Percentiles rank a stretch among this genome's conserved stretches.
Evolutionary conservation across 2,888 invertebrate genomes (phyloP).

Genomic region (Pantelozetes paolii): DNA sequence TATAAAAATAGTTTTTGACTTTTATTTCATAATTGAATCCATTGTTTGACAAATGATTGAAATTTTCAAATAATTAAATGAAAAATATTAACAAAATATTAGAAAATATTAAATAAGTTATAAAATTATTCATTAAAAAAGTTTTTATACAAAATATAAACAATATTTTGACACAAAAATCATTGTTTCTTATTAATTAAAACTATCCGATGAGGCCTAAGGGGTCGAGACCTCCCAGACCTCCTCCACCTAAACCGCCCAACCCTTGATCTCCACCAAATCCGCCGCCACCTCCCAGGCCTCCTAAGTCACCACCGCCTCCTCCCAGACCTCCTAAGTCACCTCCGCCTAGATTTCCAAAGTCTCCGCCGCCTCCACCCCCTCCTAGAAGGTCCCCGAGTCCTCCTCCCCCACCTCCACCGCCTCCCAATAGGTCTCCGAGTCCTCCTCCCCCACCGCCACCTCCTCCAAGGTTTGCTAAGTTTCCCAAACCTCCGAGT

Average conservation of each 20-base stretch:
- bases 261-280: conserved; percentile 12
- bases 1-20: too few relatives aligned
- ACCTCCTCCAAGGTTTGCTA: conserved; percentile 16
- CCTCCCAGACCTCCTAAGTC: conserved; percentile 11
- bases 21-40: too few relatives aligned
- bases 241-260: conserved; percentile 8
- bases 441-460: conserved; percentile 34
- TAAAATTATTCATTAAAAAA: too few relatives aligned
- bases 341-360: not conserved
- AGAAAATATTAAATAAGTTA: too few relatives aligned
- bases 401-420: conserved; percentile 25
- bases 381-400: conserved; percentile 9
- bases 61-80: too few relatives aligned
- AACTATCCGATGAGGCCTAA: conserved; percentile 7
- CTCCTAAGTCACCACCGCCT: conserved; percentile 14
- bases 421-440: not conserved
- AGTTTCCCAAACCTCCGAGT: not conserved
- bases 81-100: too few relatives aligned
- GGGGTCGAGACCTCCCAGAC: conserved; percentile 9
- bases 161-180: not conserved
- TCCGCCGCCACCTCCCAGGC: not conserved
- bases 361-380: conserved; percentile 5
- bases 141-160: too few relatives aligned
- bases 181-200: not conserved
- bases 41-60: too few relatives aligned